Base-by-base conservation (phyloP, 1,140 invertebrate genomes). In the Gryllus bimaculatus region DNA sequence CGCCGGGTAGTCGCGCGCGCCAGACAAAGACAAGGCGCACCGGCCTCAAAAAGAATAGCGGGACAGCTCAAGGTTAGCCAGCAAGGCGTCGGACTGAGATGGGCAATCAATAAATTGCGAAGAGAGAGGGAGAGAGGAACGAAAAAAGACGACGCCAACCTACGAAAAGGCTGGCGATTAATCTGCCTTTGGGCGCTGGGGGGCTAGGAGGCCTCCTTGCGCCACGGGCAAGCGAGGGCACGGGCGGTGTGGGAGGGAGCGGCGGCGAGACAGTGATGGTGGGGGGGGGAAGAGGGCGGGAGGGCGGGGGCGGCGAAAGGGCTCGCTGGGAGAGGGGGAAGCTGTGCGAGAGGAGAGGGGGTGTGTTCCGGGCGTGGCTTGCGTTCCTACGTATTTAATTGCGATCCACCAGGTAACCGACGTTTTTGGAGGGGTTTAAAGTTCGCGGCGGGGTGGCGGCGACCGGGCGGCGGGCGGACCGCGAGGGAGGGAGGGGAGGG, bases 341-440 rank as follows among this genome's bases (percentile, higher is more conserved):
- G 54, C 54, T 10, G 54, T 66, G 54, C 54, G 54, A 66, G 54
- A 66, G 49, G 54, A 66, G 54, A 66, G 54, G 18, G 49, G 54
- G 54, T 66, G 54, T 66, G 54, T 66, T 66, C 54, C 54, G 54
- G 54, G 54, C 54, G 54, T 66, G 54, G 54, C 54, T 66, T 66
- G 54, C 54, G 54, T 66, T 66, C 54, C 54, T 66, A 1, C 54
- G 54, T 66, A 66, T 66, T 66, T 3, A 1, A 66, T 66, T 66
- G 54, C 54, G 54, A 66, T 7, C 54, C 54, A 66, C 54, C 54
- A 66, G 54, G 54, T 66, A 66, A 66, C 54, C 54, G 54, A 66
- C 54, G 2, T 66, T 66, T 66, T 66, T 66, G 54, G 54, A 66
- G 54, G 54, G 54, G 54, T 66, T 66, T 66, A 66, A 66, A 66